A percentile compares a stretch with the other conserved stretches of the same genome.
Evolutionary conservation across 2,888 invertebrate genomes (phyloP).

Genomic region (Xestia ashworthii): DNA sequence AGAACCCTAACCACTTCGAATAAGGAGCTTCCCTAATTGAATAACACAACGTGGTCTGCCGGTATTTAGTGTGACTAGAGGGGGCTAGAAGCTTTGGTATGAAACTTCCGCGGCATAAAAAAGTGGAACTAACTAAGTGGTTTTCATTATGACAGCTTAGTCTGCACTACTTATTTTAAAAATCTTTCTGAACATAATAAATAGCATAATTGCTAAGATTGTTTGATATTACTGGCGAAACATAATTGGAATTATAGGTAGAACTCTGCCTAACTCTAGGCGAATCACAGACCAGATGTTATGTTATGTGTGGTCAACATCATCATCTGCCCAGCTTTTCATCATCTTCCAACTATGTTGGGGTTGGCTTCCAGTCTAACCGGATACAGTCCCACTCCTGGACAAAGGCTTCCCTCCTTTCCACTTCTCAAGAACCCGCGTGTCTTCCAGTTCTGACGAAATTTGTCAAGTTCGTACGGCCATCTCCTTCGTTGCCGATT

Average conservation of each 20-base stretch:
- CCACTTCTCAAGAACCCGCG: background rate
- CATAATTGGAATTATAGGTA: background rate
- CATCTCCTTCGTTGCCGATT: background rate
- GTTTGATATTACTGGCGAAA: background rate
- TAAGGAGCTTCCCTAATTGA: slow-evolving; percentile 50
- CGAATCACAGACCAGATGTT: background rate
- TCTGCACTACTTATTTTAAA: background rate
- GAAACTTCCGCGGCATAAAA: background rate
- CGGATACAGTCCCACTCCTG: no score
- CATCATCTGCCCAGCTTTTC: no score
- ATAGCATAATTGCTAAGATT: background rate
- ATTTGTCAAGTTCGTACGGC: background rate
- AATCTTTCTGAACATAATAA: background rate
- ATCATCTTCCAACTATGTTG: no score
- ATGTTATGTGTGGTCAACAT: background rate
- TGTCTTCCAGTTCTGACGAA: background rate
- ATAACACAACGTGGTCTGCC: slow-evolving; percentile 49
- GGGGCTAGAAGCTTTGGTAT: background rate
- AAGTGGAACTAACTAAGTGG: background rate
- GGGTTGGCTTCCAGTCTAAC: no score
- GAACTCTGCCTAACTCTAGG: background rate
- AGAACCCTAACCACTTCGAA: slow-evolving; percentile 51
- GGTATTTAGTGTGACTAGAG: slow-evolving; percentile 32
- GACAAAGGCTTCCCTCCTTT: background rate
- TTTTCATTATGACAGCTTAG: background rate